Evolutionary conservation across 2,113 vertebrate species (phyloP), one percentile per base, ranked within the genome.

Genomic region (Alethe diademata): DNA sequence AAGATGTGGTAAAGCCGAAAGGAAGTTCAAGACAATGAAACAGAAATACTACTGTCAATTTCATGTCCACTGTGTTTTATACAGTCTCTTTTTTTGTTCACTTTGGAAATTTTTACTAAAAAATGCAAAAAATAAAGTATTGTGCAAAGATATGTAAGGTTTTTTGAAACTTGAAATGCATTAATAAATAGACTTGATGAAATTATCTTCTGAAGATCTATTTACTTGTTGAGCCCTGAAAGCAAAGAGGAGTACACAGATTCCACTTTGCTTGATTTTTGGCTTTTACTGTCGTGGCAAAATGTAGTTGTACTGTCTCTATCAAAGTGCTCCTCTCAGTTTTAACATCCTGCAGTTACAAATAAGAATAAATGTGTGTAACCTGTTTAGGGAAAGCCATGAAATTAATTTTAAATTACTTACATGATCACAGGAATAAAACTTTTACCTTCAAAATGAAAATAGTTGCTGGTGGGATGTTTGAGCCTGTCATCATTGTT

Each of bases 101-200:
- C 97, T 98, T 98, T 98, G 97, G 97, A 98, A 98, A 99, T 99
- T 98, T 98, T 98, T 98, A 98, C 97, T 98, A 98, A 98, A 98
- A 90, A 98, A 98, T 98, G 97, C 98, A 98, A 98, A 99, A 98
- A 98, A 97, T 97, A 98, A 98, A 98, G 97, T 98, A 98, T 99
- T 99, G 98, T 99, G 98, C 98, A 98, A 98, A 98, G 96, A 98
- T 97, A 99, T 99, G 97, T 98, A 97, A 98, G 98, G 98, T 98
- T 98, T 98, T 99, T 99, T 98, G 96, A 99, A 99, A 99, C 98
- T 99, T 99, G 99, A 99, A 99, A 98, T 98, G 98, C 98, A 98
- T 99, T 98, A 99, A 99, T 99, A 99, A 99, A 98, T 98, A 98
- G 98, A 99, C 96, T 98, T 99, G 98, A 98, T 98, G 95, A 98